Evolutionary conservation across 2,113 vertebrate species (phyloP).

Genomic region (Upupa epops): DNA sequence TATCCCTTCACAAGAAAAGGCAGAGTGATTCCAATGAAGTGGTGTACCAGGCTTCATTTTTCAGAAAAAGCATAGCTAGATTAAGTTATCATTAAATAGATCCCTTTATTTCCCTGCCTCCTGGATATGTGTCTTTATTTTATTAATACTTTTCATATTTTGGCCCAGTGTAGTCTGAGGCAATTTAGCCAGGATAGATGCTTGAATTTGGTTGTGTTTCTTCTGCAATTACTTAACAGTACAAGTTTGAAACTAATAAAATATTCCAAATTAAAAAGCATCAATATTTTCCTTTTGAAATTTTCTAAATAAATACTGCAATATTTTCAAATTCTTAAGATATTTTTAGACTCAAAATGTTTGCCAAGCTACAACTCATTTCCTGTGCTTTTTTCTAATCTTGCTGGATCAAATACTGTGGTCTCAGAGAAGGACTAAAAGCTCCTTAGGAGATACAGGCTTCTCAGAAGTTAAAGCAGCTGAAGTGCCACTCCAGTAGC

Average conservation of each 20-base stretch:
- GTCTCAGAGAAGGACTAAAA: not conserved
- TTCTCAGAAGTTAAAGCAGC: not conserved
- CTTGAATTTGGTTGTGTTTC: not conserved
- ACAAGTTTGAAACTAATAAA: not conserved
- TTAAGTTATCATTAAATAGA: not conserved
- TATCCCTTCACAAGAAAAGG: not conserved
- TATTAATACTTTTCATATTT: not conserved
- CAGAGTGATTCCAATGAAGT: not conserved
- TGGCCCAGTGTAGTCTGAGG: not conserved
- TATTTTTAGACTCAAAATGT: not conserved
- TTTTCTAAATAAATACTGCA: not conserved
- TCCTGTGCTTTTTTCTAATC: not conserved
- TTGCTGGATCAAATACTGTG: not conserved
- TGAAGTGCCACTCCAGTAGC: not conserved
- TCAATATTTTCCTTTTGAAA: not conserved
- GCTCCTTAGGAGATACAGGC: not conserved
- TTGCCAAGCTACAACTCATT: not conserved
- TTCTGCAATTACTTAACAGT: not conserved
- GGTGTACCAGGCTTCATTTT: not conserved
- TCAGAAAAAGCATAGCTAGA: not conserved
- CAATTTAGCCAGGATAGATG: not conserved
- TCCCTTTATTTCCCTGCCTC: fast-evolving
- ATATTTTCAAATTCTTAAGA: not conserved
- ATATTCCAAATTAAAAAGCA: not conserved
- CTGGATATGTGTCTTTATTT: not conserved